Conservation (phyloP, 2,888 invertebrate genomes). For the Hypselothyrea guttata region DNA sequence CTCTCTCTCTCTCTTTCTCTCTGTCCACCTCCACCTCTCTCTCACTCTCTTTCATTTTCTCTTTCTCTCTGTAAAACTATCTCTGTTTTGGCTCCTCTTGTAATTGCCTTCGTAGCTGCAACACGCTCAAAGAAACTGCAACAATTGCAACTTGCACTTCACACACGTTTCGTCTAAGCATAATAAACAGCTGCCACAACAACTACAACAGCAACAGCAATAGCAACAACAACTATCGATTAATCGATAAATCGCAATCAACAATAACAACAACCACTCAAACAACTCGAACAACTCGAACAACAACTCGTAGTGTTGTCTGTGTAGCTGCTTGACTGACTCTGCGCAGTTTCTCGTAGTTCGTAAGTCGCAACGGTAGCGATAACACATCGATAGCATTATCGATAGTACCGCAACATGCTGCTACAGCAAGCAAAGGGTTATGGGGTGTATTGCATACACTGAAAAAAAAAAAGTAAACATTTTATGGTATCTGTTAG, state of each 20-base stretch:
- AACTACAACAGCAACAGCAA: slow-evolving; percentile 16
- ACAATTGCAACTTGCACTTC: slow-evolving; percentile 51
- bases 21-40: not conserved
- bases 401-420: slow-evolving; percentile 4
- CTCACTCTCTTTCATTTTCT: not conserved
- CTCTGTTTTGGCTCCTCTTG: slow-evolving; percentile 19
- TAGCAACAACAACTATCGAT: too few relatives aligned
- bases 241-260: slow-evolving; percentile 11
- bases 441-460: not conserved
- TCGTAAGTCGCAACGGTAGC: slow-evolving; percentile 33
- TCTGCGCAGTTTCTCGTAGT: slow-evolving; percentile 23
- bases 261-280: slow-evolving; percentile 7
- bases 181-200: slow-evolving; percentile 13
- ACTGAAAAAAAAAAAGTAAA: too few relatives aligned
- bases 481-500: too few relatives aligned
- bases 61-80: not conserved
- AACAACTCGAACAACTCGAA: slow-evolving; percentile 13
- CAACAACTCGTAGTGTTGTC: slow-evolving; percentile 23
- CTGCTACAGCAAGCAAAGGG: not conserved
- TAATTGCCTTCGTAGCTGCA: slow-evolving; percentile 42
- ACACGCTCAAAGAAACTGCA: slow-evolving; percentile 37
- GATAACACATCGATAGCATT: slow-evolving; percentile 23
- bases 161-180: slow-evolving; percentile 33
- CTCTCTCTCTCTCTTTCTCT: slow-evolving; percentile 12
- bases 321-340: slow-evolving; percentile 31